These are phyloP conservation scores for Stegastes partitus DNA, from an alignment of 2,113 vertebrate genomes.

Conservation along the genomic window DNA sequence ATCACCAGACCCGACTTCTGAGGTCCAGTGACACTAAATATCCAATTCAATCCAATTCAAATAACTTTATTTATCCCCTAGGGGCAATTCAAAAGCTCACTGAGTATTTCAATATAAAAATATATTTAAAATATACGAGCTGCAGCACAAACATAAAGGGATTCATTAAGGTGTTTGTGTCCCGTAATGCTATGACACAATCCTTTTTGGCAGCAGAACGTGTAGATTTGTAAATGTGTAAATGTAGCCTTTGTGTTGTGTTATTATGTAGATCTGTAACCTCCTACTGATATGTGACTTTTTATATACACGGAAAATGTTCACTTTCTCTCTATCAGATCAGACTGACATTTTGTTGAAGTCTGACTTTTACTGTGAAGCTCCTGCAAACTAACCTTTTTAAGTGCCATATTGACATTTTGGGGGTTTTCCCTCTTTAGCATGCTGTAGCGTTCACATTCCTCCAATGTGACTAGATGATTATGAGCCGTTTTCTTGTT, in stretches of 20 bases:
- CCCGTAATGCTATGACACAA: conserved; percentile 21
- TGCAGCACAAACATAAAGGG: conserved; percentile 55
- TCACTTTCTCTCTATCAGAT: neutral
- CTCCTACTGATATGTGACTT: conserved; percentile 30
- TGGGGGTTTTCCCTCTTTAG: conserved; percentile 17
- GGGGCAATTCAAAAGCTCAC: too few species aligned
- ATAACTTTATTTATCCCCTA: too few species aligned
- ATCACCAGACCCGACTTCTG: conserved; percentile 37
- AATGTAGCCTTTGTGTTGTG: conserved; percentile 20
- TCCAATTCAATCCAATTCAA: too few species aligned
- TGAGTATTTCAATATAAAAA: too few species aligned
- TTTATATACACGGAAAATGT: conserved; percentile 13
- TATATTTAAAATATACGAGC: conserved; percentile 40
- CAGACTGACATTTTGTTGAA: too few species aligned
- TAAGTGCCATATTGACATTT: conserved; percentile 74
- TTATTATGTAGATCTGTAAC: conserved; percentile 28
- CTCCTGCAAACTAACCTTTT: conserved; percentile 44
- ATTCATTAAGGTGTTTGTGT: conserved; percentile 47
- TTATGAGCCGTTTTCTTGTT: conserved; percentile 22
- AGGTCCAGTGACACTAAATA: conserved; percentile 54
- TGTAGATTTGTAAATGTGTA: conserved; percentile 51
- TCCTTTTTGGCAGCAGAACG: conserved; percentile 36
- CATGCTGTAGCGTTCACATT: conserved; percentile 26
- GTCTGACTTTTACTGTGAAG: conserved; percentile 23
- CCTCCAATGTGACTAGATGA: conserved; percentile 13